Conservation (phyloP, 2,888 invertebrate genomes). For the Eristalinus aeneus region DNA sequence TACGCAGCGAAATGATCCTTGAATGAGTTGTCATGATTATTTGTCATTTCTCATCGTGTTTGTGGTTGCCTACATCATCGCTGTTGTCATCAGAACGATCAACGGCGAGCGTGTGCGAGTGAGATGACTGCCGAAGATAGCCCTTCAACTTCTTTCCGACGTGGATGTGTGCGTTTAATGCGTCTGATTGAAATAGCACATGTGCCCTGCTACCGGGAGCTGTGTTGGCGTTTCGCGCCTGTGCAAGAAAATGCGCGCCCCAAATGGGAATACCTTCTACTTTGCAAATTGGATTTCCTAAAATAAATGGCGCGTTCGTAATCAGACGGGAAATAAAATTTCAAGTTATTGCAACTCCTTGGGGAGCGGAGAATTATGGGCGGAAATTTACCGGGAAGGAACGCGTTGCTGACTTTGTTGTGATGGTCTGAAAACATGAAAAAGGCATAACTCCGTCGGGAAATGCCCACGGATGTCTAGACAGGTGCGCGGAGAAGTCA, state of each 20-base stretch:
- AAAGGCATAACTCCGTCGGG: too few relatives aligned
- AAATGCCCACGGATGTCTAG: too few relatives aligned
- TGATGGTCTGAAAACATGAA: too few relatives aligned
- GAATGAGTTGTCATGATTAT: conserved; percentile 66
- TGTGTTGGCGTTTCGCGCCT: conserved; percentile 3
- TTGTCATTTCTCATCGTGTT: conserved; percentile 19
- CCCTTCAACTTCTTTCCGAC: neutral
- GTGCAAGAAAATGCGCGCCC: conserved; percentile 42
- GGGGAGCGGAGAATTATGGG: neutral
- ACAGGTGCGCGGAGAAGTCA: too few relatives aligned
- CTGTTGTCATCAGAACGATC: conserved; percentile 61
- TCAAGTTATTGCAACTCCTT: neutral
- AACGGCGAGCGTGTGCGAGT: conserved; percentile 27
- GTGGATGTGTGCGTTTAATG: neutral
- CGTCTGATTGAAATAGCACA: conserved; percentile 61
- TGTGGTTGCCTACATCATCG: conserved; percentile 64
- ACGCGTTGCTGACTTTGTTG: too few relatives aligned
- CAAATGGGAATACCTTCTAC: conserved; percentile 44
- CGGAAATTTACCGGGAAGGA: neutral
- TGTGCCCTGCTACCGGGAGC: conserved; percentile 27
- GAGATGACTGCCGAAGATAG: conserved; percentile 8
- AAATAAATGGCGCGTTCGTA: conserved; percentile 60
- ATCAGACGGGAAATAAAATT: conserved; percentile 37
- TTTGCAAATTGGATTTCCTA: conserved; percentile 49
- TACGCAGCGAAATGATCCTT: conserved; percentile 62